Evolutionary conservation across 2,888 invertebrate species (phyloP).

Genomic region (Thereva nobilitata): DNA sequence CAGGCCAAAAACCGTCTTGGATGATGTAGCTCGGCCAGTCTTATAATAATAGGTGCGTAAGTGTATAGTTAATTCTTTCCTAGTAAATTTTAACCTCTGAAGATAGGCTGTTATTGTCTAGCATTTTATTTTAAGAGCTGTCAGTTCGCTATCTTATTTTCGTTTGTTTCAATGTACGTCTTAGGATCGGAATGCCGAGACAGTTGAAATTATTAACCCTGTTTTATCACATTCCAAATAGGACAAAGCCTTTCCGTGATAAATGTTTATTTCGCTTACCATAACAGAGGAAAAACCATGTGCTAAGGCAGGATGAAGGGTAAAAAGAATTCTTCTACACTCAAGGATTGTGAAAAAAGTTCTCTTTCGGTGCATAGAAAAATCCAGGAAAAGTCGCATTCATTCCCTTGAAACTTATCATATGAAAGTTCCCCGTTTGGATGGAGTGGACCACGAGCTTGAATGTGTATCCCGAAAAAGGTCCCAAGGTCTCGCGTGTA

Average conservation of each 20-base stretch:
- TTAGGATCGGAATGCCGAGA: no score
- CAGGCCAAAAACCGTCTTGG: no score
- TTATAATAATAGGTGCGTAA: no score
- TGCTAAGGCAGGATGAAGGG: slow-evolving; percentile 19
- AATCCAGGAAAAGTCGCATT: slow-evolving; percentile 32
- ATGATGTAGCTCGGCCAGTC: no score
- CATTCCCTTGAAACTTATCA: slow-evolving; percentile 34
- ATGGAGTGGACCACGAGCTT: neutral
- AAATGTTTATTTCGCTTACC: slow-evolving; percentile 41
- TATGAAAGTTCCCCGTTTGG: slow-evolving; percentile 36
- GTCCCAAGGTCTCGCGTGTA: neutral
- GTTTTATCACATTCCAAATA: no score
- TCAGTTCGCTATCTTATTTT: no score
- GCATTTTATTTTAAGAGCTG: no score
- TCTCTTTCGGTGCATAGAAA: slow-evolving; percentile 32
- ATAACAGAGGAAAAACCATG: slow-evolving; percentile 36
- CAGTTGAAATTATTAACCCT: no score
- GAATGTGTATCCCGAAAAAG: slow-evolving; percentile 9
- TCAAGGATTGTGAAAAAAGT: slow-evolving; percentile 4
- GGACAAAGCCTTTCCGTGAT: slow-evolving; percentile 26
- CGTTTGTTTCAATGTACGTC: no score
- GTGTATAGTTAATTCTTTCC: no score
- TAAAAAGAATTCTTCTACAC: slow-evolving; percentile 18
- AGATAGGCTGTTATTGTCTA: no score
- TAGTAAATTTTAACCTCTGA: no score